Evolutionary conservation across 2,888 invertebrate species (phyloP).

Genomic region (Kryphioiulus occultus): DNA sequence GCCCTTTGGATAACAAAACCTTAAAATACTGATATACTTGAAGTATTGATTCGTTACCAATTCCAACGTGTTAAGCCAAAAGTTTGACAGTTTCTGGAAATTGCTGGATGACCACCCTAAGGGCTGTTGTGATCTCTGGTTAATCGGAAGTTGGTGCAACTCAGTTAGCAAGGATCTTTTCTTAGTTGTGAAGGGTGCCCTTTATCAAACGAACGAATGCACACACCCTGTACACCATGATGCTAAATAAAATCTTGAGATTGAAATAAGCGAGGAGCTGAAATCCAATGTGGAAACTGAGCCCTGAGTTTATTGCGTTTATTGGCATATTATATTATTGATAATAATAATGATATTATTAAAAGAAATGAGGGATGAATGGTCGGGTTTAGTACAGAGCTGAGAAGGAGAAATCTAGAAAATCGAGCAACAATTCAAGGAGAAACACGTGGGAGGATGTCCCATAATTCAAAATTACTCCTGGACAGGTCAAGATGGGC

Average conservation of each 20-base stretch:
- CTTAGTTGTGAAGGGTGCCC: no score
- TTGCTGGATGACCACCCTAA: no score
- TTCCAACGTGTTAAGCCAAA: no score
- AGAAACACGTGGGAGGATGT: neutral
- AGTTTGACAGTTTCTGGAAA: no score
- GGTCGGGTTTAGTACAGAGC: neutral
- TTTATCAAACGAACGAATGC: no score
- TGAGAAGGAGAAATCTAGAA: neutral
- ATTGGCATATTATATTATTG: neutral
- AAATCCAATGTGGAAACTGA: neutral
- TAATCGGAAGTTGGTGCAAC: neutral
- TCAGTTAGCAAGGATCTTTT: neutral
- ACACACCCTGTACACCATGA: no score
- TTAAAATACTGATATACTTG: no score
- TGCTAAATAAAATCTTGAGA: neutral
- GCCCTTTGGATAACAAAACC: no score
- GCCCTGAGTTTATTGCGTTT: constrained; percentile 5
- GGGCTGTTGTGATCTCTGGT: neutral
- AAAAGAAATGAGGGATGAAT: neutral
- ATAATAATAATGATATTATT: neutral
- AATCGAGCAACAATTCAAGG: neutral
- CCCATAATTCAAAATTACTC: neutral
- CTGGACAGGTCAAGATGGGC: neutral
- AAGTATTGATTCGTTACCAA: no score
- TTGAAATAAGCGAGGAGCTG: neutral